Base-by-base conservation (phyloP, 2,113 vertebrate species). In the Tragelaphus buxtoni region DNA sequence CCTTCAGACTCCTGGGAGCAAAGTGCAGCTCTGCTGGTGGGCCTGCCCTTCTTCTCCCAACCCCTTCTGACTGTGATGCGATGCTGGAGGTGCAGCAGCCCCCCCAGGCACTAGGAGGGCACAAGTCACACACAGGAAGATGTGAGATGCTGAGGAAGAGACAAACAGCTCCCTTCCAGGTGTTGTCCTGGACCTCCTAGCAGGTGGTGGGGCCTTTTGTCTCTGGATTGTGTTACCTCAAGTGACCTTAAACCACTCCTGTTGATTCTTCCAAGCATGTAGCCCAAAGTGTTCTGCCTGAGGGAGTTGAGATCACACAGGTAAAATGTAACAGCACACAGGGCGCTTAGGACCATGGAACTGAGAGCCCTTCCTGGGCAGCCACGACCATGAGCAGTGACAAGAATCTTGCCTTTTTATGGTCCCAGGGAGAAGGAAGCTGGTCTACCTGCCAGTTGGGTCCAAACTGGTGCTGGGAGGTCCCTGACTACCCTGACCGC, bases 391-490 rank as follows among this genome's bases (percentile, higher is more conserved):
- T n/a, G 77, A 35, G 18, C 77, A 53, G 32, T 6, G 9, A 51
- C 0, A 7, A 24, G 77, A 35, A 22, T 9, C 22, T 28, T 39
- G 3, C 12, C 12, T 8, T 1, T 22, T 35, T 32, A 9, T 55
- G 20, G 6, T 16, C n/a, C 51, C n/a, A 16, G 32, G 3, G 53
- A 82, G 22, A 39, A 22, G 22, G 12, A 35, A 39, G 42, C 20
- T 35, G 79, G 51, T 5, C n/a, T 22, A 32, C 11, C 49, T 13
- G 77, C 30, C 20, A 2, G 9, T 11, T 30, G 11, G 47, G 9
- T 79, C 7, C 17, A 49, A 30, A 9, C 9, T 7, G 47, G 49
- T 5, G 9, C 77, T 80, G 32, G 77, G 77, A 80, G 32, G 10
- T 24, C 18, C 79, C 49, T 24, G 49, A 32, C 49, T 80, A 22